Evolutionary conservation across 2,888 invertebrate species (phyloP).

Genomic region (Hemaris fuciformis): DNA sequence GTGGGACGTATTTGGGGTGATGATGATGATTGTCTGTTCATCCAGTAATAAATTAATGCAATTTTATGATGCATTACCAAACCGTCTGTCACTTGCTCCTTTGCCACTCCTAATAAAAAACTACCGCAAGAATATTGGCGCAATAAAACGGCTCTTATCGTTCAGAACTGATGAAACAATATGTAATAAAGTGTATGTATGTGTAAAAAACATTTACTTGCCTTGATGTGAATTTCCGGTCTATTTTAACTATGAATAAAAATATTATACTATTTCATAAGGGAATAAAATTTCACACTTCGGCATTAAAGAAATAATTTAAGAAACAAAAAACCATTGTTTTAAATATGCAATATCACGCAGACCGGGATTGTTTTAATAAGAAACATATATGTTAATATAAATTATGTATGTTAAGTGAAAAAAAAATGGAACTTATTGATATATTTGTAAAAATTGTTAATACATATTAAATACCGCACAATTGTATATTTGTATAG

Average conservation of each 20-base stretch:
- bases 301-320: neutral
- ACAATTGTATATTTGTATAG: conserved; percentile 3
- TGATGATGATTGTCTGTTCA: too few relatives aligned
- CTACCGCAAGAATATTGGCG: neutral
- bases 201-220: neutral
- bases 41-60: too few relatives aligned
- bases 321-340: neutral
- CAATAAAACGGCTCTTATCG: neutral
- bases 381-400: neutral
- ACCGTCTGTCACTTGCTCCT: too few relatives aligned
- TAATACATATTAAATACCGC: neutral
- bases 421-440: neutral
- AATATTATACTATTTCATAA: too few relatives aligned
- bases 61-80: neutral
- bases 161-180: neutral
- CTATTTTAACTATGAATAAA: neutral
- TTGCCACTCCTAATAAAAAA: neutral
- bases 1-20: too few relatives aligned
- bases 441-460: neutral
- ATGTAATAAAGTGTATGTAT: neutral
- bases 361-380: neutral
- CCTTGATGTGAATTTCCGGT: neutral
- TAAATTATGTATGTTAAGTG: neutral
- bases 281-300: neutral
- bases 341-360: neutral